These are phyloP conservation scores for Champsocephalus gunnari DNA, from an alignment of 2,797 vertebrate species.

Conservation along the genomic window DNA sequence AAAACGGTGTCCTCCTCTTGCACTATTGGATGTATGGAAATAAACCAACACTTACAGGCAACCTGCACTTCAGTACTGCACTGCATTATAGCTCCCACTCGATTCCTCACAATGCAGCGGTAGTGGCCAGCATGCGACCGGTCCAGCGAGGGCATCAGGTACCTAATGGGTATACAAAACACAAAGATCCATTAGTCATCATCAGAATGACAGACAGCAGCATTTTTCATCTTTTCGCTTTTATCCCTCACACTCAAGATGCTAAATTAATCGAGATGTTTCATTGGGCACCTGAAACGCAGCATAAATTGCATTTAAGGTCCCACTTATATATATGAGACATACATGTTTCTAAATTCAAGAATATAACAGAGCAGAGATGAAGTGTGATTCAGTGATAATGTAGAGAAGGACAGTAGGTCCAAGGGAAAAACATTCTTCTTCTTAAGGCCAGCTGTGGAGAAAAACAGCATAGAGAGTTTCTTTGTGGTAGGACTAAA, in stretches of 20 bases:
- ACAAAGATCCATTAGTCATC: constrained; percentile 67
- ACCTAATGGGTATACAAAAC: constrained; percentile 82
- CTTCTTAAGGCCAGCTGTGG: not conserved
- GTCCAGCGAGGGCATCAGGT: constrained; percentile 96
- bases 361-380: not conserved
- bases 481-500: constrained; percentile 11
- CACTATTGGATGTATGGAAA: constrained; percentile 26
- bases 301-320: constrained; percentile 41
- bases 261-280: constrained; percentile 62
- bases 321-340: constrained; percentile 32
- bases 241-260: constrained; percentile 48
- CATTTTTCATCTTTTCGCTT: constrained; percentile 60
- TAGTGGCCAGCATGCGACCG: constrained; percentile 95
- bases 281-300: constrained; percentile 37
- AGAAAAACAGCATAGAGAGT: not conserved
- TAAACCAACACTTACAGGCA: constrained; percentile 91
- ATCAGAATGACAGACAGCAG: constrained; percentile 55
- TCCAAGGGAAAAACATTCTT: constrained; percentile 8
- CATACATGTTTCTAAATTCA: constrained; percentile 28
- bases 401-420: constrained; percentile 3
- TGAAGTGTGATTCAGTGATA: constrained; percentile 27
- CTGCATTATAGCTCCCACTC: constrained; percentile 97
- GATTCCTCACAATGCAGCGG: constrained; percentile 96
- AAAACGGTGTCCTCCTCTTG: constrained; percentile 38
- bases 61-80: constrained; percentile 96